Base-by-base conservation (phyloP, 2,113 vertebrate species). In the Myxocyprinus asiaticus region DNA sequence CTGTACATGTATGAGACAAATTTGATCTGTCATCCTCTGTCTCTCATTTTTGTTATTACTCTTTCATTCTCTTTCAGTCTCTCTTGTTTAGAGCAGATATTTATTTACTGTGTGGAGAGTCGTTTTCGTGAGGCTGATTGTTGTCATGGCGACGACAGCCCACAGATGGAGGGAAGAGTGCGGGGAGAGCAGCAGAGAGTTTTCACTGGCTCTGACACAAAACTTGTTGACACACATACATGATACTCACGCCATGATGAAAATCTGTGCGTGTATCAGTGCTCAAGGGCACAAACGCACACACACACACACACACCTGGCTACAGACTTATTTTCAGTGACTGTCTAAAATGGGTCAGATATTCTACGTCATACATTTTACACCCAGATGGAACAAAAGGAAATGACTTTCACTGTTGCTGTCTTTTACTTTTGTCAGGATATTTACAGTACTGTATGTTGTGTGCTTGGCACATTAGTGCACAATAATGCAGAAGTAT, bases 111-210 rank as follows among this genome's bases (percentile, higher is more conserved):
- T 78, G 44, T 62, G 76, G 47, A 72, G 71, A 84, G 79, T 51
- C 62, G 45, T 81, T 81, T 81, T 78, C 89, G 82, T 83, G 88
- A 90, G 88, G 86, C 89, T 85, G 85, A 89, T 87, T 73, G 86
- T 94, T 91, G 90, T 92, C 91, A 94, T 94, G 91, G 91, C 82
- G 88, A 93, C 86, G 84, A 89, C 87, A 89, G 85, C 92, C 92
- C 88, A 92, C 90, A 83, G 84, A 84, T 78, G 84, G 78, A 70
- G 73, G 61, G 11, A 33, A 45, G 81, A 68, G 71, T 63, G 82
- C 51, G 67, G 67, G 81, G 77, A 53, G 51, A 51, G 68, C 56
- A 62, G 82, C 76, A 78, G 62, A 78, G 62, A 83, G 81, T 81
- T 80, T 90, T 76, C 86, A 87, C 85, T 88, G 84, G 79, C 84